These are phyloP conservation scores for Cinclus mexicanus DNA, from an alignment of 2,113 vertebrate species.

Conservation along the genomic window DNA sequence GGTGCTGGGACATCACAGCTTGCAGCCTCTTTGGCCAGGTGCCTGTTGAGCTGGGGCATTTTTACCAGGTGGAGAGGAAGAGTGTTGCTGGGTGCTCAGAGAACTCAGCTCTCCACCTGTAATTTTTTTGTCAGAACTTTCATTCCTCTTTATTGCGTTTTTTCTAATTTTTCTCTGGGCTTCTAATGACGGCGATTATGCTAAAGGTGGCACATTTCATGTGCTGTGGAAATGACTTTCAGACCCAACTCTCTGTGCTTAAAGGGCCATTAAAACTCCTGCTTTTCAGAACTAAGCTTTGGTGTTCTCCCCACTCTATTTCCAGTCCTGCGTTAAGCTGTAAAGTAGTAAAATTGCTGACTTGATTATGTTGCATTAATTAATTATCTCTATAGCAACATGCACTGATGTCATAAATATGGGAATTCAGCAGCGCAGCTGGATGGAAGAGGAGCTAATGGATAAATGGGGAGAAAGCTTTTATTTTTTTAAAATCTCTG, in stretches of 20 bases:
- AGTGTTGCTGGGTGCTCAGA: background rate
- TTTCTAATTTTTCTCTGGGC: background rate
- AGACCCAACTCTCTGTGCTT: background rate
- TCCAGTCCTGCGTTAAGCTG: background rate
- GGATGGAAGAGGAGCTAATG: background rate
- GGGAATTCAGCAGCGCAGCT: background rate
- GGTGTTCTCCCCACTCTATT: background rate
- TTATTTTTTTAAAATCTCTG: background rate
- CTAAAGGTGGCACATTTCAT: background rate
- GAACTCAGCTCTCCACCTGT: background rate
- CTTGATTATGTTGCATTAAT: conserved; percentile 52
- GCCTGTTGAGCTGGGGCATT: background rate
- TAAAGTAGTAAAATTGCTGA: conserved; percentile 29
- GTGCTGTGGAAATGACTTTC: background rate
- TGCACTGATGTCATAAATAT: background rate
- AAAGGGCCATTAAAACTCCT: background rate
- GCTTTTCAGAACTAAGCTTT: background rate
- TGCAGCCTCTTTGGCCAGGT: background rate
- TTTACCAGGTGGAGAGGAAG: background rate
- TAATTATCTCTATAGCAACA: conserved; percentile 54
- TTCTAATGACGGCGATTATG: background rate
- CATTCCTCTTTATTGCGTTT: background rate
- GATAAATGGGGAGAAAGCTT: background rate
- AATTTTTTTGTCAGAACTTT: background rate
- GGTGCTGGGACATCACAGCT: background rate